Evolutionary conservation across 2,797 vertebrate species (phyloP).

Genomic region (Gymnopithys bicolor): DNA sequence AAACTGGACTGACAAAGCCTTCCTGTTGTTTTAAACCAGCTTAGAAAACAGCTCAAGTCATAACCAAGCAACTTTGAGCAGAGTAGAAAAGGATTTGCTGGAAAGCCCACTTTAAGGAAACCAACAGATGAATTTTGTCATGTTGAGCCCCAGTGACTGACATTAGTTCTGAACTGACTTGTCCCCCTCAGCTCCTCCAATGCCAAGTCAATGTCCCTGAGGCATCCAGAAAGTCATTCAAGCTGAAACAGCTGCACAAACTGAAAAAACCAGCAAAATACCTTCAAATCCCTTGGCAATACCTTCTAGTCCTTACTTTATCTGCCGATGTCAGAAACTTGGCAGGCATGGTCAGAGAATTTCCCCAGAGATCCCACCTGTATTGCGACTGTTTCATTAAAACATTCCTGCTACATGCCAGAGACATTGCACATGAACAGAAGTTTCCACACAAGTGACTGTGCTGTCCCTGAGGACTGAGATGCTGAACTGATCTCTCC

Average conservation of each 20-base stretch:
- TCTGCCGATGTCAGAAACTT: not conserved
- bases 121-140: not conserved
- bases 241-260: not conserved
- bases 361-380: not conserved
- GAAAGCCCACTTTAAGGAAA: not conserved
- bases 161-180: not conserved
- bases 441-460: not conserved
- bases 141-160: not conserved
- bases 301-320: not conserved
- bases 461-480: not conserved
- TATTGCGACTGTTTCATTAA: accelerated
- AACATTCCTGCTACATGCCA: not conserved
- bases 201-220: not conserved
- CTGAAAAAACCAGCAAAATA: not conserved
- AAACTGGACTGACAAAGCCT: not conserved
- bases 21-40: not conserved
- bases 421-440: not conserved
- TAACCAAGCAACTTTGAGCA: not conserved
- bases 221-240: not conserved
- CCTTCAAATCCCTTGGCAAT: not conserved
- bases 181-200: not conserved
- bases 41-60: not conserved
- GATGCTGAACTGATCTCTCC: not conserved
- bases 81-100: not conserved
- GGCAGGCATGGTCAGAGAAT: not conserved